These are phyloP conservation scores for Galemys pyrenaicus DNA, from an alignment of 2,113 vertebrate species.

Conservation along the genomic window DNA sequence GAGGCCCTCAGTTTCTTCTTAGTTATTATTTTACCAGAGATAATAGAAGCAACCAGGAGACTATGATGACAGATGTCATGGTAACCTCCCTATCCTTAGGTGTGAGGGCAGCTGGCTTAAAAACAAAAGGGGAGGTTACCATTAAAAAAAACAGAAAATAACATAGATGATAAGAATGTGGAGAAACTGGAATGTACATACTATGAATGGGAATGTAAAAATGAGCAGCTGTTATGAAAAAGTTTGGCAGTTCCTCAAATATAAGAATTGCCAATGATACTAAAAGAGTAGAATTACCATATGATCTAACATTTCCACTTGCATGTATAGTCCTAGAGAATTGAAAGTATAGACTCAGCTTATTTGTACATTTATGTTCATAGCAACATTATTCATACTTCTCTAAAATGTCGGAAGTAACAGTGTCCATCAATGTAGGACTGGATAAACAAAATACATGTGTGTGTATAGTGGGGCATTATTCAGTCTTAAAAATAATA, in stretches of 20 bases:
- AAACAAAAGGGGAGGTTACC: not conserved
- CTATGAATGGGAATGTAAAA: not conserved
- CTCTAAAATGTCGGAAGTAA: conserved; percentile 5
- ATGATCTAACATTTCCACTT: not conserved
- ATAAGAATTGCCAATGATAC: not conserved
- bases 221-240: not conserved
- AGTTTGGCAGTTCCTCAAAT: not conserved
- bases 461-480: not conserved
- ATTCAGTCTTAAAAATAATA: not conserved
- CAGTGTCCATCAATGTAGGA: not conserved
- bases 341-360: not conserved
- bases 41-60: not conserved
- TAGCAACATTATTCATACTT: not conserved
- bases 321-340: not conserved
- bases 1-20: not conserved
- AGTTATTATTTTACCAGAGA: not conserved
- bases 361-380: not conserved
- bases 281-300: not conserved
- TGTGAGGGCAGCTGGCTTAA: not conserved
- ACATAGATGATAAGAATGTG: not conserved
- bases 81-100: not conserved
- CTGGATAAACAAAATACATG: not conserved
- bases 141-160: not conserved
- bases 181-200: not conserved
- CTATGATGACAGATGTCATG: not conserved